Percentiles rank a stretch among this genome's conserved stretches.
phyloP scores from a whole-genome alignment of 1,140 invertebrate species.

The Orius laevigatus region DNA sequence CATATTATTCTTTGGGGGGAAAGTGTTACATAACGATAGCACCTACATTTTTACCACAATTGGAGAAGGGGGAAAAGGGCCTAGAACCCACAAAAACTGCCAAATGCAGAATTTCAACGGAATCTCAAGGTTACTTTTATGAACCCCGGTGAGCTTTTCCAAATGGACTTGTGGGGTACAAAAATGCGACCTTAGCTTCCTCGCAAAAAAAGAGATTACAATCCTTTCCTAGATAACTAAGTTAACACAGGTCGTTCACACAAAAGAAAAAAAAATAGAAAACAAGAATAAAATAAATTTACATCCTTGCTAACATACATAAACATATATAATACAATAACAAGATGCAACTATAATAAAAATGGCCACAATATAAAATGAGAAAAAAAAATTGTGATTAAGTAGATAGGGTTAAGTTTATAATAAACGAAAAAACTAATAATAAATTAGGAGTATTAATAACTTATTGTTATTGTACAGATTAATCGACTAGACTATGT shows the following conservation, averaged over 20 bases:
- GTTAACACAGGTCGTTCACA: no score
- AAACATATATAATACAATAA: neutral
- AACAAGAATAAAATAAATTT: no score
- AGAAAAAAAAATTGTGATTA: neutral
- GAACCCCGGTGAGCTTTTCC: neutral
- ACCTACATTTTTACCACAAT: slow-evolving; percentile 1
- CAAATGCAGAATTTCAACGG: neutral
- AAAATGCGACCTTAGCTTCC: neutral
- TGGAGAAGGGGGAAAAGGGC: neutral
- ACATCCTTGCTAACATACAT: no score
- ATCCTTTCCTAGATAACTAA: no score
- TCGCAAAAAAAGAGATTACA: no score
- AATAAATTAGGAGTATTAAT: no score
- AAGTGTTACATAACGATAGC: slow-evolving; percentile 1
- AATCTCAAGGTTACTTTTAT: neutral
- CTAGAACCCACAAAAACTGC: neutral
- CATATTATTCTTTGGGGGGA: slow-evolving; percentile 7
- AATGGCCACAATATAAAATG: neutral
- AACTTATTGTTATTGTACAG: slow-evolving; percentile 8
- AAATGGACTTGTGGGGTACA: neutral
- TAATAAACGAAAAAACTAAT: neutral
- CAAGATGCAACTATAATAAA: neutral
- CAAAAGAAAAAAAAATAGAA: no score
- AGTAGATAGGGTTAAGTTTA: neutral
- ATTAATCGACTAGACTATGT: slow-evolving; percentile 13